Evolutionary conservation across 1,140 invertebrate species (phyloP).

Genomic region (Bombus pascuorum): DNA sequence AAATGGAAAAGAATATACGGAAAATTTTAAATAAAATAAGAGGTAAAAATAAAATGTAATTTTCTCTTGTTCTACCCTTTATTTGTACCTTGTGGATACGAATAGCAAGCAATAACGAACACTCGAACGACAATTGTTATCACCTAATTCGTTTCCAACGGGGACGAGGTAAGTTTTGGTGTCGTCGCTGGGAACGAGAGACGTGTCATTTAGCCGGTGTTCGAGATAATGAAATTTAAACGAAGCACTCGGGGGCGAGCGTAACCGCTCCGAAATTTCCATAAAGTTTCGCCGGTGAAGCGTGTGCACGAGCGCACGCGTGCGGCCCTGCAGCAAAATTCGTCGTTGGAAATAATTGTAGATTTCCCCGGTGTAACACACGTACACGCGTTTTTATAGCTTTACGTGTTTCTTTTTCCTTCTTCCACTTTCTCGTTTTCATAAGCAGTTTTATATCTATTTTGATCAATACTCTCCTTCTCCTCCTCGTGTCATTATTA

Average conservation of each 20-base stretch:
- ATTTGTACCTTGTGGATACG: not conserved
- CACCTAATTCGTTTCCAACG: constrained; percentile 8
- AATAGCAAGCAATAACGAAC: not conserved
- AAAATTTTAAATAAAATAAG: not conserved
- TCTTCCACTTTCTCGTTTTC: not conserved
- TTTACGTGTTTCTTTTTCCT: not conserved
- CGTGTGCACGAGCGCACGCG: not conserved
- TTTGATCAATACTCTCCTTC: not conserved
- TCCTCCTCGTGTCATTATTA: not conserved
- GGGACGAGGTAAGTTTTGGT: constrained; percentile 7
- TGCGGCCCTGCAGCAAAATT: not conserved
- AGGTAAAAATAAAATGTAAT: not conserved
- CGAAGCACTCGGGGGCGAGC: constrained; percentile 3
- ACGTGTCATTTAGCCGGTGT: constrained; percentile 23
- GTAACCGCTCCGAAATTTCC: constrained; percentile 10
- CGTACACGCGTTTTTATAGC: not conserved
- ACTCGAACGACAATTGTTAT: not conserved
- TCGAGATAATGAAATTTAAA: constrained; percentile 43
- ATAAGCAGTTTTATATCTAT: not conserved
- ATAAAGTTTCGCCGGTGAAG: constrained; percentile 2
- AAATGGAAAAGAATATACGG: not conserved
- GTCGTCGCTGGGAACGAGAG: constrained; percentile 11
- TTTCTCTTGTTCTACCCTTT: no score
- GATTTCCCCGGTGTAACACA: not conserved
- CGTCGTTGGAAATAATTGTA: not conserved